Evolutionary conservation across 37 sponge, comb jelly and placozoan genomes (phyloP).

Genomic region (Beroe forskalii): DNA sequence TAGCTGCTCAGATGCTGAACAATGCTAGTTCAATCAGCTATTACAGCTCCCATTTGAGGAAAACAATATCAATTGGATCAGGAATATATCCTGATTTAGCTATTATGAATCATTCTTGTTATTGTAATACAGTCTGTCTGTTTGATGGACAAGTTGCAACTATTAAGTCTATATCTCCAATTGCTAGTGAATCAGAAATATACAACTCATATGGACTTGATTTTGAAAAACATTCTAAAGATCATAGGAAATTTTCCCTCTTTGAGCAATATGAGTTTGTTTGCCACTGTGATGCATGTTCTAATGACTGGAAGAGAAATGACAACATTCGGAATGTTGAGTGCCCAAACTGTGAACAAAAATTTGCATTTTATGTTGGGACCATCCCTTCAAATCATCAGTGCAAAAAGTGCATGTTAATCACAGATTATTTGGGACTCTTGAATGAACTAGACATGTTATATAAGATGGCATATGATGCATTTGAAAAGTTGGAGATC

Average conservation of each 20-base stretch:
- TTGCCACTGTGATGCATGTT: slow-evolving; percentile 1
- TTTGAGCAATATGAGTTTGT: not conserved
- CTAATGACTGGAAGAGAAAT: slow-evolving; percentile 16
- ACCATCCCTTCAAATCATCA: not conserved
- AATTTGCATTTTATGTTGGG: not conserved
- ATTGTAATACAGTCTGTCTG: not conserved
- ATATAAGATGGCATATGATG: not conserved
- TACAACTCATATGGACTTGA: not conserved
- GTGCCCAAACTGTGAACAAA: not conserved
- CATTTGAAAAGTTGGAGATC: not conserved
- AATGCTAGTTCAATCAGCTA: not conserved
- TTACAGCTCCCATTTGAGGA: not conserved
- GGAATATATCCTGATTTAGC: slow-evolving; percentile 18
- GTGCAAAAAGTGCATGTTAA: too few species aligned
- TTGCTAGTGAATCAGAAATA: not conserved
- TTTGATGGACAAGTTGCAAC: not conserved
- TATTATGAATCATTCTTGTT: slow-evolving; percentile 18
- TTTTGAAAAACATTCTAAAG: not conserved
- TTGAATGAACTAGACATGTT: not conserved
- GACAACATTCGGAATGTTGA: not conserved
- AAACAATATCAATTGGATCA: not conserved
- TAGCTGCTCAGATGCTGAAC: not conserved
- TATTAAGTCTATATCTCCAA: not conserved
- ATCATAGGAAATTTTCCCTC: not conserved
- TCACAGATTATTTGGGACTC: not conserved